phyloP scores from a whole-genome alignment of 2,888 invertebrate genomes.

The Spodoptera picta region DNA sequence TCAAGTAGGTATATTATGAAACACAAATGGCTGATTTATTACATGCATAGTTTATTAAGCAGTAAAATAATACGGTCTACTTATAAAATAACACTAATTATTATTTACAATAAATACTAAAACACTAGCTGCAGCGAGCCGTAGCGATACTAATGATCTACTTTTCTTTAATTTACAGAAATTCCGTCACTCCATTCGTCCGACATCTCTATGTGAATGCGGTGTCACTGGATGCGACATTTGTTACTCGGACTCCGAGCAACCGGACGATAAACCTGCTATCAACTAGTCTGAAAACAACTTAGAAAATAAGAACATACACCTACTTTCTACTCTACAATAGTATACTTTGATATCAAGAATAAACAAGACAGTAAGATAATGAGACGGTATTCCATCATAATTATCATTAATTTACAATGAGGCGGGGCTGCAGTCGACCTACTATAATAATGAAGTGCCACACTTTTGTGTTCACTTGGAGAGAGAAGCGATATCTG shows the following conservation, averaged over 20 bases:
- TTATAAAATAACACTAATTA: too few species aligned
- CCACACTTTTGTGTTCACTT: slow-evolving; percentile 29
- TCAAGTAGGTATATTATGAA: neutral
- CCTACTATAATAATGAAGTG: slow-evolving; percentile 65
- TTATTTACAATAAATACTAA: too few species aligned
- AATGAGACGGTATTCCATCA: slow-evolving; percentile 71
- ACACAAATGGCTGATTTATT: neutral
- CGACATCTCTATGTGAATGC: slow-evolving; percentile 92
- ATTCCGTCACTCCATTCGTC: slow-evolving; percentile 92
- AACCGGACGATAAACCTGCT: slow-evolving; percentile 80
- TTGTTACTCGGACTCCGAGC: slow-evolving; percentile 83
- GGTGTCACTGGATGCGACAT: slow-evolving; percentile 93
- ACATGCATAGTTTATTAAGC: too few species aligned
- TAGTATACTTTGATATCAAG: slow-evolving; percentile 70
- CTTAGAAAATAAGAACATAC: slow-evolving; percentile 49
- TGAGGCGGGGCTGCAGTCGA: slow-evolving; percentile 72
- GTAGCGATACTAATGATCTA: too few species aligned
- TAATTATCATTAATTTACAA: slow-evolving; percentile 77
- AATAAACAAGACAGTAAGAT: slow-evolving; percentile 76
- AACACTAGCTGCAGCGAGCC: too few species aligned
- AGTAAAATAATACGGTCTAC: too few species aligned
- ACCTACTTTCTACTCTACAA: slow-evolving; percentile 52
- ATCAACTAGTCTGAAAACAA: slow-evolving; percentile 76
- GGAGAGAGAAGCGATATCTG: neutral
- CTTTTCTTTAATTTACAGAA: slow-evolving; percentile 89